Base-by-base conservation (phyloP, 2,888 invertebrate genomes). In the Temnothorax rugatulus region DNA sequence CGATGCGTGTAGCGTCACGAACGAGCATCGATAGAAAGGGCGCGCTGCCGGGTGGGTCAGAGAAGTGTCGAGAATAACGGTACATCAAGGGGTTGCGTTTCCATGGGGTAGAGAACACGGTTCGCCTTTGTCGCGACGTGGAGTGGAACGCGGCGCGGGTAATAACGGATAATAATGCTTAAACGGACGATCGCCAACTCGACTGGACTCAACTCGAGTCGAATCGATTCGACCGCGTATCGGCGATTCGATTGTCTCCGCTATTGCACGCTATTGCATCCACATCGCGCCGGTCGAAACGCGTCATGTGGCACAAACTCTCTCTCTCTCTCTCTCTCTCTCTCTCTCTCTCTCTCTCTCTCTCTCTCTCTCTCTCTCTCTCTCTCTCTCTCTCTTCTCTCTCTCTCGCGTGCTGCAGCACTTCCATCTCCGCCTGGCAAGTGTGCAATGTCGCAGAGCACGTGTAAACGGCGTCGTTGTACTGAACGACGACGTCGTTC, bases 181-280 rank as follows among this genome's bases (percentile, higher is more conserved):
- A 84, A 93, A 89, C 86, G 89, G 90, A 85, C 84, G 89, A 91
- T 90, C 89, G 90, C 86, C 47, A 47, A 47, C 29, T 66, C 90
- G 86, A 91, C 91, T 92, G 88, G 87, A 41, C 2, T 64, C 44
- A 2, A 64, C 13, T 64, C 90, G 86, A 91, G 89, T 92, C 89
- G 88, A 64, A 7, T 73, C 25, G 25, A 73, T n/a, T 44, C 74
- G 47, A 75, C 88, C 71, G 82, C 69, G 82, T 84, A 88, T 90
- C 87, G 84, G 86, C 90, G 87, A 91, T 90, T 91, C 92, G 90
- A 93, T 93, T 93, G 92, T 92, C 93, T 92, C 91, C 88, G 88
- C 85, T 86, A 89, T 91, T 90, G 90, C 89, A 79, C 86, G 84
- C 29, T 29, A 29, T 29, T 29, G 66, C 84, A 81, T 9, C 50